Evolutionary conservation across 2,888 invertebrate species (phyloP).

Genomic region (Acrobasis consociella): DNA sequence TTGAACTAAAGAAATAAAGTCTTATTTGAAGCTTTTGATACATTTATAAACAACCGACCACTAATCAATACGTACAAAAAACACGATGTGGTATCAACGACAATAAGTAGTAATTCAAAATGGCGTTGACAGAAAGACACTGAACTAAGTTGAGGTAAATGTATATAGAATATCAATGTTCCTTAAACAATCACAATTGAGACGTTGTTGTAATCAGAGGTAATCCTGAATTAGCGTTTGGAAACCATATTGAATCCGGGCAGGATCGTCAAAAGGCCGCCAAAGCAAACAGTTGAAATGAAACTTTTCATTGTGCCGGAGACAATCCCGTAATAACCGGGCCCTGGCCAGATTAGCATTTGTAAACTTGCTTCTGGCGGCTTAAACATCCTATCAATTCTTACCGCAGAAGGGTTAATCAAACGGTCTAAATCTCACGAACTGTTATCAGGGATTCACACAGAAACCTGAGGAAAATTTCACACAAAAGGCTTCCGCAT

Average conservation of each 20-base stretch:
- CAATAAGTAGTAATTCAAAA: too few species aligned
- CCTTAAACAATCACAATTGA: slow-evolving; percentile 41
- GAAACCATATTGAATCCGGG: slow-evolving; percentile 34
- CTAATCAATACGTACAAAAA: too few species aligned
- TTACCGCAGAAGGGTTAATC: slow-evolving; percentile 26
- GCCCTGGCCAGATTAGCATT: slow-evolving; percentile 44
- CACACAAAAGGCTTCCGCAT: not conserved
- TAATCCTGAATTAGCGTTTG: slow-evolving; percentile 44
- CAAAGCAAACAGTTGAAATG: slow-evolving; percentile 51
- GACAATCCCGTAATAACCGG: slow-evolving; percentile 43
- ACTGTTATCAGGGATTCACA: too few species aligned
- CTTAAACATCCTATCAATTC: slow-evolving; percentile 33
- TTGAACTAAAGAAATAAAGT: too few species aligned
- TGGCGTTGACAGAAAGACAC: too few species aligned
- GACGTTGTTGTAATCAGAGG: slow-evolving; percentile 42
- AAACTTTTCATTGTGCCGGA: slow-evolving; percentile 44
- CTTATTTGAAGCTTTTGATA: too few species aligned
- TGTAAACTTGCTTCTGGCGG: slow-evolving; percentile 38
- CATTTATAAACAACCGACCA: too few species aligned
- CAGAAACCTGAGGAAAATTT: not conserved
- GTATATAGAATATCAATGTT: not conserved
- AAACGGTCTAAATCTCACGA: not conserved
- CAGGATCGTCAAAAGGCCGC: slow-evolving; percentile 35
- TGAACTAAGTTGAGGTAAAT: not conserved
- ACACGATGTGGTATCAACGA: too few species aligned